A percentile compares a stretch with the other conserved stretches of the same genome.
Evolutionary conservation across 2,888 invertebrate species (phyloP).

Genomic region (Hartigia nigra): DNA sequence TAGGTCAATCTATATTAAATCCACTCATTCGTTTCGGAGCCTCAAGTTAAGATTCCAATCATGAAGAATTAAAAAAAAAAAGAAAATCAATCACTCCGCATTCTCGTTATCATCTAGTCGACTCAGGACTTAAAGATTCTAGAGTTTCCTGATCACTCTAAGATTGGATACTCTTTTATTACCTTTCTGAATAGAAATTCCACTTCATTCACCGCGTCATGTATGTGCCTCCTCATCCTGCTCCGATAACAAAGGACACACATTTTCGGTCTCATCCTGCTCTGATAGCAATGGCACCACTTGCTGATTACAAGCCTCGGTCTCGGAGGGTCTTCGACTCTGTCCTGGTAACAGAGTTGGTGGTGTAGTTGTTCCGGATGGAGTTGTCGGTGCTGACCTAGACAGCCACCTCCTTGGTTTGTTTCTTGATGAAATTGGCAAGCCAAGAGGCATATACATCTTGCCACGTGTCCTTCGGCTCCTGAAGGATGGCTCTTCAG

Average conservation of each 20-base stretch:
- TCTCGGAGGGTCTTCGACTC: conserved; percentile 55
- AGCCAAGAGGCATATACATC: conserved; percentile 67
- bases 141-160: background rate
- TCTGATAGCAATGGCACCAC: conserved; percentile 59
- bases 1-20: background rate
- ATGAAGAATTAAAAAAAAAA: background rate
- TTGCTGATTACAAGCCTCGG: conserved; percentile 51
- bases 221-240: conserved; percentile 39
- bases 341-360: conserved; percentile 72
- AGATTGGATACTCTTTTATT: background rate
- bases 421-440: conserved; percentile 48
- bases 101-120: background rate
- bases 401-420: conserved; percentile 73
- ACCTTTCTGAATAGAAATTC: background rate
- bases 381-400: conserved; percentile 84
- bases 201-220: background rate
- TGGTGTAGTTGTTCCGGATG: conserved; percentile 76
- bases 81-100: background rate
- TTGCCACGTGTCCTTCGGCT: conserved; percentile 62
- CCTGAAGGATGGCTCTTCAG: conserved; percentile 51
- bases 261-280: conserved; percentile 56
- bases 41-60: background rate
- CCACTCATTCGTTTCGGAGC: background rate
- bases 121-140: background rate
- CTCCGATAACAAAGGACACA: conserved; percentile 33